phyloP scores from a whole-genome alignment of 2,888 invertebrate genomes.

The Oegoconia quadripuncta region DNA sequence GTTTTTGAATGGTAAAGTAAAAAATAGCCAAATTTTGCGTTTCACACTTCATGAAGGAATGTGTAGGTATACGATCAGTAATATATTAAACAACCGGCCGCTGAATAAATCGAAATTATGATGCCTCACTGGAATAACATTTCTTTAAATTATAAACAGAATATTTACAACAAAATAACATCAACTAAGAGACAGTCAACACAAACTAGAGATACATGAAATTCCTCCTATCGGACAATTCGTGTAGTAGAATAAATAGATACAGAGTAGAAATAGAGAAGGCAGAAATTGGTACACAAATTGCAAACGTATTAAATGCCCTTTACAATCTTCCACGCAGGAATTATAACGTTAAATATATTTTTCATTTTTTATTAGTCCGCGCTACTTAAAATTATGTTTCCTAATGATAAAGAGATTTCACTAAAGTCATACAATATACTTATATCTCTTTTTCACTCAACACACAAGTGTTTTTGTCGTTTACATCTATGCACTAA shows the following conservation, averaged over 20 bases:
- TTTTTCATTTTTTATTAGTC: constrained; percentile 49
- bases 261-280: constrained; percentile 50
- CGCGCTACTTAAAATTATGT: constrained; percentile 63
- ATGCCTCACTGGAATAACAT: constrained; percentile 55
- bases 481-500: constrained; percentile 70
- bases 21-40: too few species aligned
- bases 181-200: constrained; percentile 41
- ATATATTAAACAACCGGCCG: too few species aligned
- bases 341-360: constrained; percentile 65
- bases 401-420: constrained; percentile 69
- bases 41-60: too few species aligned
- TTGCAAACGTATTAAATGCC: constrained; percentile 72
- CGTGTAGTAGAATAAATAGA: constrained; percentile 12
- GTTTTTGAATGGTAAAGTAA: too few species aligned
- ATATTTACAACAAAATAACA: constrained; percentile 49
- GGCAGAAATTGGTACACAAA: constrained; percentile 44
- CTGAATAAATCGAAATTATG: too few species aligned
- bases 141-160: constrained; percentile 30
- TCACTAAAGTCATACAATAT: constrained; percentile 66
- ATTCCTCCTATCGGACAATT: constrained; percentile 5
- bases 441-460: constrained; percentile 59
- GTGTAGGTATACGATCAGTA: too few species aligned
- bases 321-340: constrained; percentile 51
- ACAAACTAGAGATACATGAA: constrained; percentile 49
- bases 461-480: constrained; percentile 48